Base-by-base conservation (phyloP, 2,888 invertebrate genomes). In the Noctua fimbriata region DNA sequence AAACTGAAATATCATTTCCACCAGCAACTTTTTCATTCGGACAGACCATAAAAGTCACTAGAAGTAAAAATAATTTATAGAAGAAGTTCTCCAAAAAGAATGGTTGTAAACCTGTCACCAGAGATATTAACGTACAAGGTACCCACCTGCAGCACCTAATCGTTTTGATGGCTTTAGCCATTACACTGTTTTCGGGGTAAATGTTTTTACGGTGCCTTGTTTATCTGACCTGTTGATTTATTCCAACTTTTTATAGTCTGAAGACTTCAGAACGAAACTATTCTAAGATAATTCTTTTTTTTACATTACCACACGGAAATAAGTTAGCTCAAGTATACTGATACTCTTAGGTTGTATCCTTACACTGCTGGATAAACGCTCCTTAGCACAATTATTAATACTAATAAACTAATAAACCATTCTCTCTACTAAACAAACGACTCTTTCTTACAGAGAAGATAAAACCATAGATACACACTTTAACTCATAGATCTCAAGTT, bases 61-160 rank as follows among this genome's bases (percentile, higher is more conserved):
- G 44, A 65, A 70, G 52, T 47, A 69, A 84, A 82, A 84, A 82
- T 73, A 47, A 83, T 70, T 69, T 83, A 55, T 63, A 12, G n/a
- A 75, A 72, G 28, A 72, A 84, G 36, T 73, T 79, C 36, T 60
- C n/a, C 18, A 69, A 66, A 85, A 67, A 85, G 7, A 60, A n/a
- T 60, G 28, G 10, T 10, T 71, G 41, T 73, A 32, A 82, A 80
- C n/a, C 36, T 81, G 58, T 85, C 81, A 82, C 28, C 21, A 36
- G 9, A 44, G 32, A 73, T 28, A 70, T 82, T 79, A 69, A 47
- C 44, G 67, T 16, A 21, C 44, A 58, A 82, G n/a, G 36, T 55
- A 58, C 32, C 36, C 24, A 49, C 41, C 49, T 58, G 47, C 47
- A 69, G 69, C 10, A 44, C 41, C 24, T 71, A 69, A 81, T 60